Base-by-base conservation (phyloP, 2,113 vertebrate genomes). In the Lepus americanus region DNA sequence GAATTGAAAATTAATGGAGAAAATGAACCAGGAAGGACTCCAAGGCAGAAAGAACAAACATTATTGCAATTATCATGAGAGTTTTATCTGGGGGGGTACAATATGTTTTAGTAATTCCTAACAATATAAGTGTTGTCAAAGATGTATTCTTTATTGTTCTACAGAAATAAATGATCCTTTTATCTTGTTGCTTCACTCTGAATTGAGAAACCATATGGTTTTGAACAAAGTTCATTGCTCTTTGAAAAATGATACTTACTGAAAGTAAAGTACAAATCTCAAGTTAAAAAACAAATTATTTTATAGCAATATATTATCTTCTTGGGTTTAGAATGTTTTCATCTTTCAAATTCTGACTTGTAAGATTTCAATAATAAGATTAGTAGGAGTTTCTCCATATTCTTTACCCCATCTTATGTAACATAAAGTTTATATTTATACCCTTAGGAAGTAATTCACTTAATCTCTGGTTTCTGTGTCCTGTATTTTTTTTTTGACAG, bases 221-320 rank as follows among this genome's bases (percentile, higher is more conserved):
- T n/a, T 49, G 19, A 72, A 87, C 4, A 80, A 55, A 85, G 66
- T 78, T 87, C 64, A n/a, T 64, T 77, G 66, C 6, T 83, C 19
- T 88, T 87, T 39, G 82, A 59, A 91, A 93, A 93, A 78, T 31
- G 6, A 23, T 59, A 90, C 6, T 72, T 74, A 63, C 33, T 4
- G 31, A 59, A 88, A 82, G 49, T 55, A 53, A 83, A 85, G 9
- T 77, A 78, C 6, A 87, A 87, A 90, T 22, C 17, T 63, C 69
- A 90, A 23, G 55, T 88, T 29, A 77, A 89, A 74, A 72, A 87
- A 63, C n/a, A 80, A 81, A 92, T 72, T 66, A 36, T 39, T 89
- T 94, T 80, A 80, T 44, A 74, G 3, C 23, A 89, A 94, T 81
- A 10, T 79, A 84, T 84, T 80, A 69, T 76, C 25, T 51, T 67